These are phyloP conservation scores for Loris lydekkerianus DNA, from an alignment of 2,797 vertebrate genomes.

Conservation along the genomic window DNA sequence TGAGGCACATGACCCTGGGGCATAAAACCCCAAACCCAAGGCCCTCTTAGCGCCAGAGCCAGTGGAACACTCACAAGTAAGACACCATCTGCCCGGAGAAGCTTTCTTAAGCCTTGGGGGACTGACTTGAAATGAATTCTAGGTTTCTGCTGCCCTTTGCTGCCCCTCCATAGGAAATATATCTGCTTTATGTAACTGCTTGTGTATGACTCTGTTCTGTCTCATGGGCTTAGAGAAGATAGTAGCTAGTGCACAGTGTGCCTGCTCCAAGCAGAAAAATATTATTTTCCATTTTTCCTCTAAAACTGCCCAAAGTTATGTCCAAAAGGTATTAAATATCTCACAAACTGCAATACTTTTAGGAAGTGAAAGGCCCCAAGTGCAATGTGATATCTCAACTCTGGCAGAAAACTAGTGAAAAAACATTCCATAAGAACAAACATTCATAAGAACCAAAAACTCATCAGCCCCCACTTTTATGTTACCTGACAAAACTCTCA, in stretches of 20 bases:
- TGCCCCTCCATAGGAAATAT: neutral
- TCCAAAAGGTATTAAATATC: constrained; percentile 30
- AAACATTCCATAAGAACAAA: neutral
- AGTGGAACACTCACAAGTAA: no score
- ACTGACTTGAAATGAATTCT: neutral
- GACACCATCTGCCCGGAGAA: fast-evolving
- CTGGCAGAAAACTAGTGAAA: neutral
- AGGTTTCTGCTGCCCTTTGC: neutral
- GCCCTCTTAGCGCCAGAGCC: neutral
- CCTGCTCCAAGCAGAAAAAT: neutral
- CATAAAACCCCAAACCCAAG: neutral
- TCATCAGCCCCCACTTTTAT: neutral
- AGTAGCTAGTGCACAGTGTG: neutral
- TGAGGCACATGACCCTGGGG: neutral
- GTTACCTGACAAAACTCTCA: neutral
- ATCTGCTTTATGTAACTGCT: neutral
- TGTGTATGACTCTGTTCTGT: neutral
- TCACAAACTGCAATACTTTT: neutral
- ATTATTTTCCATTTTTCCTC: constrained; percentile 16
- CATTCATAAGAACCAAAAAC: neutral
- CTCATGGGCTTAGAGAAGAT: neutral
- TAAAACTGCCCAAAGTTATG: neutral
- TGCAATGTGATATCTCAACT: neutral
- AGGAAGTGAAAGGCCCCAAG: neutral
- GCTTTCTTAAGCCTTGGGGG: neutral